Evolutionary conservation across 1,140 invertebrate genomes (phyloP).

Genomic region (Camponotus vicinus): DNA sequence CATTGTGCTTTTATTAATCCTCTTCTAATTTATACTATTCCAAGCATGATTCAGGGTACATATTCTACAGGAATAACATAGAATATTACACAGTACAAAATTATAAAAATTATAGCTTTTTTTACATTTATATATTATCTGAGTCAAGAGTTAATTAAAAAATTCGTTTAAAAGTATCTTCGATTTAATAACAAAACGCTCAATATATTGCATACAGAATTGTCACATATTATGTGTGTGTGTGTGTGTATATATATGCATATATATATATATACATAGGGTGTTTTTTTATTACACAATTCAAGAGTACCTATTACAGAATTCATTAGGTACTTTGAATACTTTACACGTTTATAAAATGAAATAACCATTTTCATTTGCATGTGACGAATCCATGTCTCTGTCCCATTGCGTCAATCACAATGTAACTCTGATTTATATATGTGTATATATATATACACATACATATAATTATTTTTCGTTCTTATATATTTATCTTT

Average conservation of each 20-base stretch:
- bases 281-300: conserved; percentile 4
- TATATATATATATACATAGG: conserved; percentile 9
- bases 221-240: not conserved
- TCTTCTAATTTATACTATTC: not conserved
- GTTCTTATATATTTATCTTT: conserved; percentile 15
- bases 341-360: conserved; percentile 33
- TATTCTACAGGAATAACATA: not conserved
- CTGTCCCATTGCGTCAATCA: not conserved
- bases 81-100: not conserved
- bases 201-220: conserved; percentile 26
- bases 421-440: conserved; percentile 5
- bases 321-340: conserved; percentile 23
- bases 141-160: not conserved
- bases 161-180: conserved; percentile 40
- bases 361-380: not conserved
- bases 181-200: conserved; percentile 51
- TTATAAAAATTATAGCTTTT: not conserved
- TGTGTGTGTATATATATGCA: not conserved
- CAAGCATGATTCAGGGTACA: not conserved
- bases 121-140: not conserved
- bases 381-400: not conserved
- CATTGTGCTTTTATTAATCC: not conserved
- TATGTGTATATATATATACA: conserved; percentile 34
- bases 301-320: conserved; percentile 37
- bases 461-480: conserved; percentile 39